A percentile compares a stretch with the other conserved stretches of the same genome.
Evolutionary conservation across 1,140 invertebrate genomes (phyloP).

Genomic region (Rhopalosiphum padi): DNA sequence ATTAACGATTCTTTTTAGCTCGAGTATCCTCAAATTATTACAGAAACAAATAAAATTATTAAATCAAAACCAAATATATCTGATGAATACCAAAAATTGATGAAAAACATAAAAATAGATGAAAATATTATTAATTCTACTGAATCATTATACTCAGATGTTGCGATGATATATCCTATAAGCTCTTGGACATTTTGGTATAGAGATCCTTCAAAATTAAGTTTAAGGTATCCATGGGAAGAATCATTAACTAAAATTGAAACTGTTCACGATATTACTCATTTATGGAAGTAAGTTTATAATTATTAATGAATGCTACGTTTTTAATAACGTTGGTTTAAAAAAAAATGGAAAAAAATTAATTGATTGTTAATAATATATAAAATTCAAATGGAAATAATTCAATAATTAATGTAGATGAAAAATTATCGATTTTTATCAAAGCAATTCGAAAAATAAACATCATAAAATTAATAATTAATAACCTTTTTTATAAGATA

Average conservation of each 20-base stretch:
- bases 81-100: neutral
- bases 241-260: conserved; percentile 25
- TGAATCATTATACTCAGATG: neutral
- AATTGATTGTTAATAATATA: neutral
- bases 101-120: neutral
- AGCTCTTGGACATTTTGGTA: conserved; percentile 44
- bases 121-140: neutral
- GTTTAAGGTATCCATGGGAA: neutral
- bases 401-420: neutral
- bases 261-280: conserved; percentile 6
- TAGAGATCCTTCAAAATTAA: neutral
- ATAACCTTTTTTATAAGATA: neutral
- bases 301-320: neutral
- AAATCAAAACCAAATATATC: neutral
- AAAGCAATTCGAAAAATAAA: neutral
- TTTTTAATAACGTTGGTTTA: neutral
- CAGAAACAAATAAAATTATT: no score
- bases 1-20: neutral
- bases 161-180: conserved; percentile 30
- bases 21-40: neutral
- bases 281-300: conserved; percentile 43
- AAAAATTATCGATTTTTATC: neutral
- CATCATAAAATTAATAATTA: neutral
- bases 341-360: neutral
- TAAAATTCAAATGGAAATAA: neutral